Base-by-base conservation (phyloP, 2,113 vertebrate species). In the Oplegnathus fasciatus region DNA sequence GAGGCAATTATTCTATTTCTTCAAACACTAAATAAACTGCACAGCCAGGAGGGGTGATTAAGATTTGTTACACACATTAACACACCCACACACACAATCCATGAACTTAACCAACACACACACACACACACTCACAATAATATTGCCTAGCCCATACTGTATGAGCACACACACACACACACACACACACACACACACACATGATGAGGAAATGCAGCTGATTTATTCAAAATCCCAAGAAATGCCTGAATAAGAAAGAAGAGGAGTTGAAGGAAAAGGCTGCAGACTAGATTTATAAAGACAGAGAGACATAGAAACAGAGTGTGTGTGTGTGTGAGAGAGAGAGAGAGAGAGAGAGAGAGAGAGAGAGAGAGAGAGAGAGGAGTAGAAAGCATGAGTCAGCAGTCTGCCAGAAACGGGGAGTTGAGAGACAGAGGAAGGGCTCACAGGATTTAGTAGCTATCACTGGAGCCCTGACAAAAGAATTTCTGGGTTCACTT, bases 151-250 rank as follows among this genome's bases (percentile, higher is more conserved):
- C 34, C 34, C n/a, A n/a, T 34, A 44, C 2, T 15, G 13, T 46
- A 26, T 2, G 30, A 22, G 44, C 9, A 20, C 7, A 32, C 50
- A 58, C 72, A 55, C 28, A 76, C 18, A 18, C 44, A 52, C 34
- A 57, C 28, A 55, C 2, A 26, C 46, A 79, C 76, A 60, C 75
- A 76, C 60, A 82, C 37, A 62, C 44, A 34, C 58, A 66, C 86
- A 86, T 72, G 84, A 84, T 62, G 73, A 72, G 52, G 50, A 87
- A 84, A 85, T 75, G 69, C 65, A 67, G 48, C 77, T 85, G 84
- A 84, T 89, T 78, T 83, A 88, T 93, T 89, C 40, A 68, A 80
- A 87, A 87, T 86, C 62, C n/a, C 46, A 37, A 83, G 48, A 92
- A 89, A 78, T 72, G 75, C 46, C 75, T 68, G 54, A 24, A 65